phyloP scores from a whole-genome alignment of 2,113 vertebrate genomes.

The Oenanthe melanoleuca region DNA sequence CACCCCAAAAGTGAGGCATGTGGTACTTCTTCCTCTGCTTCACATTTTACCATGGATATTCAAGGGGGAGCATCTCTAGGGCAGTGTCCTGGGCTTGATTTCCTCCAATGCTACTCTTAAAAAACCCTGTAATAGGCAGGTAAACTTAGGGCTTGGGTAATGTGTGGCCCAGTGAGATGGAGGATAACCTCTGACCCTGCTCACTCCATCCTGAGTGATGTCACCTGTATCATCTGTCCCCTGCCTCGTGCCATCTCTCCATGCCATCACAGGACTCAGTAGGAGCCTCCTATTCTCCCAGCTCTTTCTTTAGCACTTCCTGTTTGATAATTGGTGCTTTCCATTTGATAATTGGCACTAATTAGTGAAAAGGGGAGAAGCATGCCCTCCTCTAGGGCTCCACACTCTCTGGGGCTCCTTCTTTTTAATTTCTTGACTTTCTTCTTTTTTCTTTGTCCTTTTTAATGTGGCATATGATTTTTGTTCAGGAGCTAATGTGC shows the following conservation, averaged over 20 bases:
- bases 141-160: accelerated
- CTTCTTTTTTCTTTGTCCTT: neutral
- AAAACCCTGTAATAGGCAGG: neutral
- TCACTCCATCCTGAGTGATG: neutral
- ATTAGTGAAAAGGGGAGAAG: neutral
- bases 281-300: neutral
- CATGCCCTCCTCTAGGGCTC: neutral
- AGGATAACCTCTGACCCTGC: neutral
- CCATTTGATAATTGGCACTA: neutral
- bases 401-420: neutral
- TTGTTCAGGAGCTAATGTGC: slow-evolving; percentile 21
- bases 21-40: neutral
- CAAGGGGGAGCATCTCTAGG: neutral
- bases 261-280: accelerated
- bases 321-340: neutral
- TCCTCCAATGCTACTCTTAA: neutral
- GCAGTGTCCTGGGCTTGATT: neutral
- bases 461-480: neutral
- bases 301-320: neutral
- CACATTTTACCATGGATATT: accelerated
- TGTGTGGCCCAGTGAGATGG: neutral
- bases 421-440: neutral
- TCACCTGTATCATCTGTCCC: neutral
- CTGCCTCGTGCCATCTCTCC: neutral
- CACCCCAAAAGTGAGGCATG: neutral